Conservation (phyloP, 2,797 vertebrate genomes). For the Esox lucius region DNA sequence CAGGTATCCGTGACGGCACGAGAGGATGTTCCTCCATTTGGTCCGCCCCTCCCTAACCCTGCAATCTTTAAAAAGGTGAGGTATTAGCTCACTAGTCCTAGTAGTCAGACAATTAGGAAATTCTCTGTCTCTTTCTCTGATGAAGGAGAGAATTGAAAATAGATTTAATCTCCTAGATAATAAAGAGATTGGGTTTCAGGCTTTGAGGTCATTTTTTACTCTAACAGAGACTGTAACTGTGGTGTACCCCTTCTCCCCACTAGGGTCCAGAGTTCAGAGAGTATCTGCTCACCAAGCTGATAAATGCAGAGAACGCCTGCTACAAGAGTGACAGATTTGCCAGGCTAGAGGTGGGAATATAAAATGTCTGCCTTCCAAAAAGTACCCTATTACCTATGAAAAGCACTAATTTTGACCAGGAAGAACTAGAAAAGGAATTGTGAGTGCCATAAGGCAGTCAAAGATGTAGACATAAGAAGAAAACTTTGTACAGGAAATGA, state of each 20-base stretch:
- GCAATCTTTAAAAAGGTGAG: conserved; percentile 83
- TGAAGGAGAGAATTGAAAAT: neutral
- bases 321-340: conserved; percentile 85
- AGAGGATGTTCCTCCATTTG: conserved; percentile 83
- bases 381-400: neutral
- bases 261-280: conserved; percentile 84
- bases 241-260: conserved; percentile 8
- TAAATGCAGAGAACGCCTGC: conserved; percentile 85
- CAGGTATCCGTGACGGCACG: conserved; percentile 85
- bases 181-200: neutral
- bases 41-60: conserved; percentile 77
- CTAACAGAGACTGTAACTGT: too few species aligned
- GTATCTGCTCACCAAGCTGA: conserved; percentile 85
- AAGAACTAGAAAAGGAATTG: too few species aligned
- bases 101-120: neutral
- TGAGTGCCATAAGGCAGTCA: too few species aligned
- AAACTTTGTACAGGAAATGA: too few species aligned
- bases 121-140: neutral
- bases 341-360: conserved; percentile 79
- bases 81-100: neutral
- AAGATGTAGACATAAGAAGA: too few species aligned
- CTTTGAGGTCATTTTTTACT: neutral
- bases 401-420: too few species aligned
- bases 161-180: neutral
- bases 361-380: too few species aligned